Evolutionary conservation across 2,797 vertebrate genomes (phyloP).

Genomic region (Cyprinodon diabolis): DNA sequence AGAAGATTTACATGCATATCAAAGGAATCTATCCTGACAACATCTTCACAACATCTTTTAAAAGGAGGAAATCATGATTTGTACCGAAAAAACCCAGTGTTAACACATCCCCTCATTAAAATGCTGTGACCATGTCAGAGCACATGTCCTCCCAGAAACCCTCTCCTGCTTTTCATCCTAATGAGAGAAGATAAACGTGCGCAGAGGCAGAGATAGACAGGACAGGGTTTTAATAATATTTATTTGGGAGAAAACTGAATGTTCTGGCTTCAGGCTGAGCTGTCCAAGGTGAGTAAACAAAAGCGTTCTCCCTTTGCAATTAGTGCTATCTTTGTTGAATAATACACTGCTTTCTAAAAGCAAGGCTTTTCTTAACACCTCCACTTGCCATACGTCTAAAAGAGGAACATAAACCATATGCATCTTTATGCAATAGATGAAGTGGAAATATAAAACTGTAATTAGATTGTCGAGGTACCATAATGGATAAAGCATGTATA

Average conservation of each 20-base stretch:
- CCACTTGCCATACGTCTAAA: slow-evolving; percentile 39
- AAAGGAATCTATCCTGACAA: slow-evolving; percentile 8
- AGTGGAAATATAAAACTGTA: slow-evolving; percentile 2
- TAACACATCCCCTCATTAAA: slow-evolving; percentile 55
- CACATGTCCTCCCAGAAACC: slow-evolving; percentile 44
- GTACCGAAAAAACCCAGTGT: slow-evolving; percentile 29
- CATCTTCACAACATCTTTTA: slow-evolving; percentile 10
- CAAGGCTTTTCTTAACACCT: slow-evolving; percentile 34
- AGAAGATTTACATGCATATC: slow-evolving; percentile 3
- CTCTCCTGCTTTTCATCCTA: slow-evolving; percentile 38
- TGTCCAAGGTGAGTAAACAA: slow-evolving; percentile 42
- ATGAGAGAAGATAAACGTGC: slow-evolving; percentile 56
- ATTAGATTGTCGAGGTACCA: background rate
- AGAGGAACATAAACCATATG: slow-evolving; percentile 32
- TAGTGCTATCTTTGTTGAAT: slow-evolving; percentile 40
- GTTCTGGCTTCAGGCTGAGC: slow-evolving; percentile 34
- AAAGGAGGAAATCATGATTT: slow-evolving; percentile 15
- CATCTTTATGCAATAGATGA: slow-evolving; percentile 20
- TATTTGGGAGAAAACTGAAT: slow-evolving; percentile 38
- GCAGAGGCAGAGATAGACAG: slow-evolving; percentile 26
- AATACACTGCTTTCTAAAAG: slow-evolving; percentile 37
- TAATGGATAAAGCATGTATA: background rate
- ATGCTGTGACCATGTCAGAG: slow-evolving; percentile 47
- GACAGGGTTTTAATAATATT: slow-evolving; percentile 44
- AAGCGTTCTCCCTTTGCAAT: slow-evolving; percentile 50